These are phyloP conservation scores for Sinopyrophorus schimmeli DNA, from an alignment of 2,888 invertebrate genomes.

Conservation along the genomic window DNA sequence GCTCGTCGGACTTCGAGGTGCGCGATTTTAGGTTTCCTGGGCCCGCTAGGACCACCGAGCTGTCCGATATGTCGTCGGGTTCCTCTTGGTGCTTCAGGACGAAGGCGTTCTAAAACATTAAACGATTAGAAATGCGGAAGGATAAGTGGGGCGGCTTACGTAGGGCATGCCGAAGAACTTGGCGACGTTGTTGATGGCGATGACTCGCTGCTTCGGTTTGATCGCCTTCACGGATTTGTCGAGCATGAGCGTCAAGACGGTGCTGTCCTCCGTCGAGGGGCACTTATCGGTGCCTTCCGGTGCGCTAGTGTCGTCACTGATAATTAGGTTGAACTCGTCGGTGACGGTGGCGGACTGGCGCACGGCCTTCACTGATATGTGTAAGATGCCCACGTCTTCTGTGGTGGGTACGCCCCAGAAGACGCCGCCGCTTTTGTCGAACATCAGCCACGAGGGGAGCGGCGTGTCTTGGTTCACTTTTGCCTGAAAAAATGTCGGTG, in stretches of 20 bases:
- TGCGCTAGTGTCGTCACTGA: conserved; percentile 51
- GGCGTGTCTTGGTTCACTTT: conserved; percentile 51
- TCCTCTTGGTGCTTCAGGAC: conserved; percentile 56
- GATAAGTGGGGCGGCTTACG: conserved; percentile 55
- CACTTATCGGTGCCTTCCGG: conserved; percentile 41
- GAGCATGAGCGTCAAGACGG: conserved; percentile 67
- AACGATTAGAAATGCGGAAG: neutral
- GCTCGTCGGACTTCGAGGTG: conserved; percentile 54
- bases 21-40: conserved; percentile 58
- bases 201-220: conserved; percentile 65
- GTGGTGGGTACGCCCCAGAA: conserved; percentile 75
- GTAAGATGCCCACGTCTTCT: conserved; percentile 69
- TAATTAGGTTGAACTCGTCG: conserved; percentile 71
- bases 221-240: conserved; percentile 68
- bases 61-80: conserved; percentile 54
- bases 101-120: conserved; percentile 57
- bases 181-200: conserved; percentile 71
- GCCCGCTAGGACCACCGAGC: conserved; percentile 58
- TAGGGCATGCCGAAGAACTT: conserved; percentile 69
- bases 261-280: conserved; percentile 48
- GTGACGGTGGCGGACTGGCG: conserved; percentile 56
- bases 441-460: conserved; percentile 71
- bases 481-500: conserved; percentile 54
- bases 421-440: conserved; percentile 69
- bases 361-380: conserved; percentile 63